phyloP scores from a whole-genome alignment of 2,888 invertebrate genomes.

The Horisme vitalbata region DNA sequence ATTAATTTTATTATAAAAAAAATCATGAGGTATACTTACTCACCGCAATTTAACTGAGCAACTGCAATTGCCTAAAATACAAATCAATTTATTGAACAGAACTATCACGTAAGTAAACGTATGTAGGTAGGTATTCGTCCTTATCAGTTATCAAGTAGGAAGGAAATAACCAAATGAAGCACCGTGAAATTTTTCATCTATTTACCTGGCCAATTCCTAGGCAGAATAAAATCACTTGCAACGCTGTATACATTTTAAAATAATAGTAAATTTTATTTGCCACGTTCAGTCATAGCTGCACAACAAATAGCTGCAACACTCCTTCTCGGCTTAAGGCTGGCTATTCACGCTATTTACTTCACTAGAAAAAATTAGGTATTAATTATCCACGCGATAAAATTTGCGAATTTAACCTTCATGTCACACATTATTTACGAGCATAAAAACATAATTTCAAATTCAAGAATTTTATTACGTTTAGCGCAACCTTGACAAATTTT shows the following conservation, averaged over 20 bases:
- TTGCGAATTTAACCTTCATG: slow-evolving; percentile 47
- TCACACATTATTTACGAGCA: slow-evolving; percentile 44
- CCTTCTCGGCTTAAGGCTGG: slow-evolving; percentile 27
- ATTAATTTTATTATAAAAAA: too few species aligned
- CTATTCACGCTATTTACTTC: slow-evolving; percentile 52
- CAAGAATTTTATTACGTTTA: neutral
- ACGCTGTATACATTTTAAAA: slow-evolving; percentile 39
- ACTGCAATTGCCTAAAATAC: slow-evolving; percentile 51
- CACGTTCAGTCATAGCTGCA: slow-evolving; percentile 14
- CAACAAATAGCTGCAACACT: slow-evolving; percentile 40
- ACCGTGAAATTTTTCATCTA: slow-evolving; percentile 13
- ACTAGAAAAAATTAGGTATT: slow-evolving; percentile 62
- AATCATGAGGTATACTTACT: too few species aligned
- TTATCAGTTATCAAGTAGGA: slow-evolving; percentile 11
- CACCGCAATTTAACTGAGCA: slow-evolving; percentile 49
- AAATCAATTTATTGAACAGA: slow-evolving; percentile 21
- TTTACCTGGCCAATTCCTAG: slow-evolving; percentile 49
- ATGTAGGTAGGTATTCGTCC: too few species aligned
- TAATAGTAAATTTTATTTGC: slow-evolving; percentile 24
- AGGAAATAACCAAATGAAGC: neutral
- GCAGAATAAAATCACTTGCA: slow-evolving; percentile 27
- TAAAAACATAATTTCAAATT: slow-evolving; percentile 27
- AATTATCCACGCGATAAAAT: slow-evolving; percentile 61
- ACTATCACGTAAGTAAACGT: too few species aligned
- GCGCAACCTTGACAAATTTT: too few species aligned